Base-by-base conservation (phyloP, 2,888 invertebrate genomes). In the Apodemia zela region DNA sequence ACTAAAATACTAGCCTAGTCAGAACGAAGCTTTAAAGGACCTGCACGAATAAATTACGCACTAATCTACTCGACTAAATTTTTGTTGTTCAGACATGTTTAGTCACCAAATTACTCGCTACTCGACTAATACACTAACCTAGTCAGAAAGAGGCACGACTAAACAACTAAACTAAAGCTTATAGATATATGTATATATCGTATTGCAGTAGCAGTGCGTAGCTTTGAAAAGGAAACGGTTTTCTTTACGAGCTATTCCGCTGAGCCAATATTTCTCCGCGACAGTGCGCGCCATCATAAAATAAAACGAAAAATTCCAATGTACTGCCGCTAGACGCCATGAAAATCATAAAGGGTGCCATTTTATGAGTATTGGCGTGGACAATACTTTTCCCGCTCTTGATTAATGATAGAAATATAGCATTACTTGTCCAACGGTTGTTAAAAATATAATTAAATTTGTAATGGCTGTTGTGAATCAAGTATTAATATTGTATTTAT, bases 251-350 rank as follows among this genome's bases (percentile, higher is more conserved):
- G 85, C 90, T 88, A 89, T 90, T 91, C 85, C 89, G 86, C 82
- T 82, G 88, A 90, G 88, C 91, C 90, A 90, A 90, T 91, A 91
- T 91, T 89, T 90, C 89, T 89, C 80, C 85, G 89, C 89, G 89
- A 89, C 90, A 90, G 89, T 85, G 88, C 89, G 89, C 86, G 84
- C 85, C 83, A 85, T 86, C 90, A 90, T 91, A 91, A 91, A 91
- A 90, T 91, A 91, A 90, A 90, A 90, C 90, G 90, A 89, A 91
- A 91, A 91, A 91, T 90, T 90, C 91, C 89, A 79, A 79, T 82
- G 81, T 80, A 82, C 81, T 84, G 82, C 85, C 80, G 81, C 80
- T 78, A 80, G 82, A 83, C 77, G 82, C 86, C 80, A 87, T 87
- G 87, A 89, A 86, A 89, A 89, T 89, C 89, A 89, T 89, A 89